A percentile compares a stretch with the other conserved stretches of the same genome.
phyloP scores from a whole-genome alignment of 37 sponge, comb jelly and placozoan species.

The Beroe forskalii region DNA sequence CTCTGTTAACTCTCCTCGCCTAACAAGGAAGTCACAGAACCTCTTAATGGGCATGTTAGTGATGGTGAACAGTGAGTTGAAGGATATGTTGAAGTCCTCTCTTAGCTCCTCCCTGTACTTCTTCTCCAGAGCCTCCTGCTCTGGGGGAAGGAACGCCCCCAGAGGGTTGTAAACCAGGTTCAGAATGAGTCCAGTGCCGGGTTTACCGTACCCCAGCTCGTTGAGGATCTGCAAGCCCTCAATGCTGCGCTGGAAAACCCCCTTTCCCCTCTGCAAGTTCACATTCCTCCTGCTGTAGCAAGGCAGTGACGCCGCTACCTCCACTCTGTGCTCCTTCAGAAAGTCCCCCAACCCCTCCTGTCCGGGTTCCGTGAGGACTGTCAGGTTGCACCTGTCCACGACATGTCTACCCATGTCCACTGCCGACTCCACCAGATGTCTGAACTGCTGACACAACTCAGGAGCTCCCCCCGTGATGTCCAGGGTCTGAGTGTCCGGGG shows the following conservation, averaged over 20 bases:
- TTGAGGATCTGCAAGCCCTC: not conserved
- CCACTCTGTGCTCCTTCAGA: not conserved
- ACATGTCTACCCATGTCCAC: not conserved
- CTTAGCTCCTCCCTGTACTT: not conserved
- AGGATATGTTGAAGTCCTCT: not conserved
- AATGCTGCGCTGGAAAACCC: not conserved
- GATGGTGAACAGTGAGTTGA: not conserved
- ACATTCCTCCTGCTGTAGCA: not conserved
- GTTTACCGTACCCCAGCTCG: not conserved
- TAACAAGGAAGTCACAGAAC: not conserved
- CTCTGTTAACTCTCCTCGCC: not conserved
- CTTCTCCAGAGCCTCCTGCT: not conserved
- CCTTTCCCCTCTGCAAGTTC: not conserved
- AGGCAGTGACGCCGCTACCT: not conserved
- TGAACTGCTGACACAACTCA: not conserved
- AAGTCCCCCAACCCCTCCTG: not conserved
- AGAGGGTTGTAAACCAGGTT: not conserved
- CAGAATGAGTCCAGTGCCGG: not conserved
- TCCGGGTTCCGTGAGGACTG: not conserved
- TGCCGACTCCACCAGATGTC: not conserved
- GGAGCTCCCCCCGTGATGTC: not conserved
- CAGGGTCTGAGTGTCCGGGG: not conserved
- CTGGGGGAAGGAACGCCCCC: not conserved
- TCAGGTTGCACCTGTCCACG: not conserved
- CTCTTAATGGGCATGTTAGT: not conserved